Evolutionary conservation across 37 sponge, comb jelly and placozoan genomes (phyloP), one percentile per base, ranked within the genome.

Genomic region (Geodia barretti): DNA sequence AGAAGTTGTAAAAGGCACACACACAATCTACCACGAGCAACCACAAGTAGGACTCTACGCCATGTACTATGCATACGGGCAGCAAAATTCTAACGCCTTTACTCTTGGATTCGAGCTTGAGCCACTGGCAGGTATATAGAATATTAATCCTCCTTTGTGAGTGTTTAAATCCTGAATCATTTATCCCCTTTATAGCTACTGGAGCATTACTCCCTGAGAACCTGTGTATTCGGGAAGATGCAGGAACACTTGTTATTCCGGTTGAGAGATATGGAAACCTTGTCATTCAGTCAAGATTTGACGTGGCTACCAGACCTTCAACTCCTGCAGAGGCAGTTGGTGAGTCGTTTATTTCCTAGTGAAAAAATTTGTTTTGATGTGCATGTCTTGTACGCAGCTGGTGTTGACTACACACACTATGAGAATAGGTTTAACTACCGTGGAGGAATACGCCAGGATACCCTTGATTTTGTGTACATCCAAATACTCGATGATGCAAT

Each of bases 101-200:
- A 75, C 79, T n/a, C 65, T 59, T 40, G 90, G 90, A 31, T 80
- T 69, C 73, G 80, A 66, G 31, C 31, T 84, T 26, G 59, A 76
- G 36, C 85, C 84, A 65, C n/a, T 89, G 35, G 58, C 62, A 28
- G 62, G 78, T 75, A 54, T n/a, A n/a, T n/a, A n/a, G n/a, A n/a
- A n/a, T n/a, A n/a, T n/a, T 70, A 34, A 35, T 9, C 54, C 41
- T 33, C 19, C 63, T 81, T 59, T 67, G 79, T 79, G 11, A 32
- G 20, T 60, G 38, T 8, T 60, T 68, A 41, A 25, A 8, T 4
- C 19, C 2, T 4, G 19, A 38, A 14, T 36, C 21, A 70, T 3
- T 70, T 23, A 14, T 33, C n/a, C n/a, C n/a, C n/a, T 17, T 35
- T 9, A 35, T 38, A 70, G 39, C 21, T 29, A 70, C 39, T 14